These are phyloP conservation scores for Plagodis pulveraria DNA, from an alignment of 2,888 invertebrate species.

Conservation along the genomic window DNA sequence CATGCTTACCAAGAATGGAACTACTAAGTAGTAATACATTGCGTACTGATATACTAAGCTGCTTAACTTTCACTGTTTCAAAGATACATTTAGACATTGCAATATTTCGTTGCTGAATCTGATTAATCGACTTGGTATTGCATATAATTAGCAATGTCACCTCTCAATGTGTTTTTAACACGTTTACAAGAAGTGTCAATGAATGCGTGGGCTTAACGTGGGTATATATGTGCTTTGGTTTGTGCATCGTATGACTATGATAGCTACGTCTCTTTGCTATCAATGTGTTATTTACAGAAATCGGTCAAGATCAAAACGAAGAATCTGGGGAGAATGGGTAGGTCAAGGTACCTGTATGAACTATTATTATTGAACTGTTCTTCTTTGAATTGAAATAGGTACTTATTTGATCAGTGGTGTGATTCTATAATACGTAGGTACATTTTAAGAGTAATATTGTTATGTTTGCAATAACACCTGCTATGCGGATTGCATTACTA, in stretches of 20 bases:
- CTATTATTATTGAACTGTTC: too few relatives aligned
- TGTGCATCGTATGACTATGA: conserved; percentile 3
- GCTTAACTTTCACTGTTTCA: neutral
- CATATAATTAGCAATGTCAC: neutral
- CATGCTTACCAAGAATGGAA: too few relatives aligned
- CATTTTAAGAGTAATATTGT: too few relatives aligned
- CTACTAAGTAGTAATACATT: too few relatives aligned
- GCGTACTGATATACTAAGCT: neutral
- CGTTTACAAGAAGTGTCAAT: conserved; percentile 7
- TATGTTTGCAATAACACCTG: too few relatives aligned
- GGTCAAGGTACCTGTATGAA: too few relatives aligned
- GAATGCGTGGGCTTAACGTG: conserved; percentile 21
- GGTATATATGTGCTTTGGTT: conserved; percentile 10
- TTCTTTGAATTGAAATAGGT: too few relatives aligned
- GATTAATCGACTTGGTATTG: neutral
- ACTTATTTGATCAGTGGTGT: too few relatives aligned
- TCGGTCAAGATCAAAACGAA: conserved; percentile 17
- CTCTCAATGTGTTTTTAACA: too few relatives aligned
- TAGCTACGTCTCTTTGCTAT: neutral
- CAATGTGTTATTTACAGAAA: conserved; percentile 6
- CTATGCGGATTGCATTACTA: too few relatives aligned
- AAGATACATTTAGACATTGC: neutral
- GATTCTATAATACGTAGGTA: too few relatives aligned
- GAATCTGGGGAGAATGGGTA: neutral
- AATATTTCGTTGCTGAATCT: neutral